phyloP scores from a whole-genome alignment of 2,113 vertebrate genomes.

The Mormoops blainvillei region DNA sequence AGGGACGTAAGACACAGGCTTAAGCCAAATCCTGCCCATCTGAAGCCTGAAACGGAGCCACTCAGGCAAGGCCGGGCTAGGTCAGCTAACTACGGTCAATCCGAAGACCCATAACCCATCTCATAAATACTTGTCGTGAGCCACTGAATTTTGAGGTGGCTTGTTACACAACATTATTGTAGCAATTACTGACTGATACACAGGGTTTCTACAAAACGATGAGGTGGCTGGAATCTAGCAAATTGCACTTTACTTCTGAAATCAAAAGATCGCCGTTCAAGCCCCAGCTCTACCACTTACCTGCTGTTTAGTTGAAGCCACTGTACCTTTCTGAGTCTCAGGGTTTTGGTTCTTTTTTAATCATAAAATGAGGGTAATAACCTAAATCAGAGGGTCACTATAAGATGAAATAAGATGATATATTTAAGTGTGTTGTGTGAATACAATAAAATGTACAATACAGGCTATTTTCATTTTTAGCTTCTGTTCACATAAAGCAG shows the following conservation, averaged over 20 bases:
- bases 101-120: not conserved
- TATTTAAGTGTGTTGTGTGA: not conserved
- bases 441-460: not conserved
- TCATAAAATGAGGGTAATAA: not conserved
- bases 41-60: not conserved
- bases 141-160: not conserved
- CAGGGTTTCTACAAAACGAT: not conserved
- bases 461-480: not conserved
- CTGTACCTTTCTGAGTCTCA: not conserved
- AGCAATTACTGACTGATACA: not conserved
- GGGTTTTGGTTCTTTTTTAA: not conserved
- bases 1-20: not conserved
- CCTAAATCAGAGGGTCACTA: not conserved
- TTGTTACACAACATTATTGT: not conserved
- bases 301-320: not conserved
- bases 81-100: not conserved
- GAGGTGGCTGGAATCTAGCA: not conserved
- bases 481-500: not conserved
- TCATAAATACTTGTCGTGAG: not conserved
- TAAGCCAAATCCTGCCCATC: not conserved
- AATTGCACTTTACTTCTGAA: not conserved
- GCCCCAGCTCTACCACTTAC: not conserved
- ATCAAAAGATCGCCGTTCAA: not conserved
- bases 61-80: not conserved
- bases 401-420: not conserved